Evolutionary conservation across 2,113 vertebrate species (phyloP).

Genomic region (Gasterosteus nipponicus): DNA sequence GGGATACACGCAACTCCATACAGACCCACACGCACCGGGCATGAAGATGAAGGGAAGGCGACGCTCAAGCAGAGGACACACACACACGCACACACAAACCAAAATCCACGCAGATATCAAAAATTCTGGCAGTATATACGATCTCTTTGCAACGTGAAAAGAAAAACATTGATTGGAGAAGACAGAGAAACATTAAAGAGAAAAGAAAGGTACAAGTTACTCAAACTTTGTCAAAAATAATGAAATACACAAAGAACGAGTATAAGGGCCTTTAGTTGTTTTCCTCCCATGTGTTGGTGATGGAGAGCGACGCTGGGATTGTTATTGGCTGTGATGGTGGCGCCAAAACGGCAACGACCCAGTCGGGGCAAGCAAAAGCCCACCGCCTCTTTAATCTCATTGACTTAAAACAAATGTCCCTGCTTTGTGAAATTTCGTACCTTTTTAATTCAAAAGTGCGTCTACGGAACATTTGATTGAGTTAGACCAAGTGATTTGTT

Average conservation of each 20-base stretch:
- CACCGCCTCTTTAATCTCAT: slow-evolving; percentile 67
- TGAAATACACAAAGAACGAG: not conserved
- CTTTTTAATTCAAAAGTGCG: slow-evolving; percentile 78
- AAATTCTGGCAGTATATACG: slow-evolving; percentile 35
- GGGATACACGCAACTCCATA: slow-evolving; percentile 32
- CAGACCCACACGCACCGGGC: slow-evolving; percentile 11
- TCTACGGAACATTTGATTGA: slow-evolving; percentile 69
- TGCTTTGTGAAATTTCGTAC: slow-evolving; percentile 77
- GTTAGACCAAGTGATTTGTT: slow-evolving; percentile 76
- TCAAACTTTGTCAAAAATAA: slow-evolving; percentile 8
- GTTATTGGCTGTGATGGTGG: slow-evolving; percentile 68
- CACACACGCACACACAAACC: not conserved
- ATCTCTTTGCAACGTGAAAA: slow-evolving; percentile 25
- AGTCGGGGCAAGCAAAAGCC: slow-evolving; percentile 31
- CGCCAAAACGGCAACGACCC: slow-evolving; percentile 58
- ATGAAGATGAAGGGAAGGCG: slow-evolving; percentile 42
- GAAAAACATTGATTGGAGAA: slow-evolving; percentile 27
- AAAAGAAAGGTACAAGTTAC: not conserved
- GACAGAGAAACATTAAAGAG: slow-evolving; percentile 1
- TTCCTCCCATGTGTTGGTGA: slow-evolving; percentile 1
- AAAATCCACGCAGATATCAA: slow-evolving; percentile 48
- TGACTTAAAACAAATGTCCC: slow-evolving; percentile 73
- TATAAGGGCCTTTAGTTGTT: slow-evolving; percentile 17
- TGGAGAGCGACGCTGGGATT: slow-evolving; percentile 36
- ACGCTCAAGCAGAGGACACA: not conserved